Conservation (phyloP, 2,113 vertebrate species). For the Melanerpes aurifrons region DNA sequence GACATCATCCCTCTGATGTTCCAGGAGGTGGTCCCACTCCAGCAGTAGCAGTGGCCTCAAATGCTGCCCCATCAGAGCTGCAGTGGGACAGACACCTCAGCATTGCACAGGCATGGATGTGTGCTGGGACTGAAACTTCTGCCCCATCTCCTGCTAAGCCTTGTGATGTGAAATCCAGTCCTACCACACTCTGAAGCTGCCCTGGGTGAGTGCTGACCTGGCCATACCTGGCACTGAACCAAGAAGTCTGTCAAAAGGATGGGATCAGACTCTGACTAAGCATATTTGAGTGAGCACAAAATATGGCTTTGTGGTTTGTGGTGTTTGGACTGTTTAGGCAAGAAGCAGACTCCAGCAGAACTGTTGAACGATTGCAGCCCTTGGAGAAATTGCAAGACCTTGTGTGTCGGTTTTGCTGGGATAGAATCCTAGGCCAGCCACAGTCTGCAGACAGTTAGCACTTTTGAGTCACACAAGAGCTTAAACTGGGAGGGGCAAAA, state of each 20-base stretch:
- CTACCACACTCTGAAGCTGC: fast-evolving
- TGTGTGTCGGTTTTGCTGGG: background rate
- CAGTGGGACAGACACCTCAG: fast-evolving
- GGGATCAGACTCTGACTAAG: fast-evolving
- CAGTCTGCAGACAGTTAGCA: background rate
- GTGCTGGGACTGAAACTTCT: fast-evolving
- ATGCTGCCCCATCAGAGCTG: fast-evolving
- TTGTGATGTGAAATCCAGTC: background rate
- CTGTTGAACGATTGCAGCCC: background rate
- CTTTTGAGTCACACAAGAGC: background rate
- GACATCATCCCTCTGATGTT: fast-evolving
- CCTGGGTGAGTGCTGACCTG: background rate
- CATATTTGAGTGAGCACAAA: background rate
- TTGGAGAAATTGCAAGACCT: background rate
- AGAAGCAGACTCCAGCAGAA: background rate
- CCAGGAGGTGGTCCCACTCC: background rate
- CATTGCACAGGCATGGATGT: fast-evolving
- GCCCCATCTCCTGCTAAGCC: fast-evolving
- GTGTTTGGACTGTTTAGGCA: background rate
- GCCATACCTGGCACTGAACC: background rate
- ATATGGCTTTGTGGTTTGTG: background rate
- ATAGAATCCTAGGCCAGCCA: too few relatives aligned
- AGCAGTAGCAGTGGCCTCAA: background rate
- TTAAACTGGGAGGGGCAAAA: background rate
- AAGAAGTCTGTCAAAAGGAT: background rate